phyloP scores from a whole-genome alignment of 2,113 vertebrate species.

The Meles meles region DNA sequence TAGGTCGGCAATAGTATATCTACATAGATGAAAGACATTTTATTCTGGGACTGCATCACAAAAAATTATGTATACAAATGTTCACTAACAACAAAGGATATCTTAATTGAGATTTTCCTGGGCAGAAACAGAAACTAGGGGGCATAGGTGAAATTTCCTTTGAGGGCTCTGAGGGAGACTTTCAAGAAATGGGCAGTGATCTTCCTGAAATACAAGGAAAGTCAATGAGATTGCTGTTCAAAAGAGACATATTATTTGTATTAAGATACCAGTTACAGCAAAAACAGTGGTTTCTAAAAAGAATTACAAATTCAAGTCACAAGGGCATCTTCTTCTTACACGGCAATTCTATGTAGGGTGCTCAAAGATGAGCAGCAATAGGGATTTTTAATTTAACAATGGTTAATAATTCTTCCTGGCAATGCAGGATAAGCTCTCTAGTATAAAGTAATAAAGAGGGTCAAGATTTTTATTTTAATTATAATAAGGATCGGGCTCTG shows the following conservation, averaged over 20 bases:
- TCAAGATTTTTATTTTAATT: conserved; percentile 24
- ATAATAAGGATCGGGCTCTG: neutral
- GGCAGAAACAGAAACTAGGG: neutral
- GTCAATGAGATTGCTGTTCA: neutral
- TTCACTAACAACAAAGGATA: neutral
- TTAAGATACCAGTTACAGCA: neutral
- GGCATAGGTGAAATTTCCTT: conserved; percentile 5
- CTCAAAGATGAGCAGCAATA: neutral
- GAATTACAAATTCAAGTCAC: neutral
- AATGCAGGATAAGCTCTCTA: neutral
- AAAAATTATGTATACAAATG: neutral
- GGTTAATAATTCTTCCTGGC: neutral
- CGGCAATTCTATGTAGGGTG: neutral
- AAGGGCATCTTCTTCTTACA: neutral
- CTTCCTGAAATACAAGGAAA: neutral
- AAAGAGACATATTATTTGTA: neutral
- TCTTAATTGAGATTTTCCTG: neutral
- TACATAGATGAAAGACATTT: neutral
- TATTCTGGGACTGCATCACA: neutral
- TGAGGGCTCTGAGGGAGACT: neutral
- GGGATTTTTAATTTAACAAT: neutral
- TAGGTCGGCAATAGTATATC: neutral
- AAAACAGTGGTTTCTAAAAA: neutral
- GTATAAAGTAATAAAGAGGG: neutral
- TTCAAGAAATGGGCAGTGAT: neutral